Percentiles rank a stretch among this genome's conserved stretches.
These are phyloP conservation scores for Sarotherodon lohbergeri DNA, from an alignment of 2,113 vertebrate genomes.

Conservation along the genomic window DNA sequence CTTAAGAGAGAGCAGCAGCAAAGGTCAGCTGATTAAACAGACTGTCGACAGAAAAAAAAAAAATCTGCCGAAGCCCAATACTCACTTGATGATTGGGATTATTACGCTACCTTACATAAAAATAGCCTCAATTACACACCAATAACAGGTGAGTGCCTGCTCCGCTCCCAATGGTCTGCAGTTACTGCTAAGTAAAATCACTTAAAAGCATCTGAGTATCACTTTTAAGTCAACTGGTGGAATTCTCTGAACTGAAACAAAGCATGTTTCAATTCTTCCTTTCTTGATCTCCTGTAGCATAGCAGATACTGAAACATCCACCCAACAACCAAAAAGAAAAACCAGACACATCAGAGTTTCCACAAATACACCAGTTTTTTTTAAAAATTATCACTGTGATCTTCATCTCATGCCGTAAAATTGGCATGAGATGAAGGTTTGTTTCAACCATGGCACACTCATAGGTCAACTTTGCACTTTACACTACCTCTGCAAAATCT, in stretches of 20 bases:
- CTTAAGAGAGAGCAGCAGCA: neutral
- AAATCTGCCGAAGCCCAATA: neutral
- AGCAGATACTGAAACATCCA: neutral
- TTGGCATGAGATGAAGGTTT: neutral
- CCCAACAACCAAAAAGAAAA: neutral
- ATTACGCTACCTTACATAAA: neutral
- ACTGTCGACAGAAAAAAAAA: neutral
- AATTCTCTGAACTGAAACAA: neutral
- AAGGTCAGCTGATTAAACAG: neutral
- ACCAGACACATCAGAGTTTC: neutral
- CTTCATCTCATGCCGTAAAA: neutral
- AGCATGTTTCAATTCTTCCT: neutral
- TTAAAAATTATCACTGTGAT: neutral
- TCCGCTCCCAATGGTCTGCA: neutral
- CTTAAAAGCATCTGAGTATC: neutral
- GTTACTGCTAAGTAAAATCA: neutral
- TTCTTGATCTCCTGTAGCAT: neutral
- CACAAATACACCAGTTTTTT: neutral
- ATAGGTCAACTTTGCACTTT: no score
- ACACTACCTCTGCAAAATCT: no score
- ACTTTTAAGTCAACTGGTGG: neutral
- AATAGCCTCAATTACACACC: neutral
- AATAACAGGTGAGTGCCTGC: neutral
- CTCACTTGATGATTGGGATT: neutral
- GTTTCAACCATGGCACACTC: no score